Percentiles rank a stretch among this genome's conserved stretches.
These are phyloP conservation scores for Spodoptera frugiperda DNA, from an alignment of 1,140 invertebrate genomes.

Conservation along the genomic window DNA sequence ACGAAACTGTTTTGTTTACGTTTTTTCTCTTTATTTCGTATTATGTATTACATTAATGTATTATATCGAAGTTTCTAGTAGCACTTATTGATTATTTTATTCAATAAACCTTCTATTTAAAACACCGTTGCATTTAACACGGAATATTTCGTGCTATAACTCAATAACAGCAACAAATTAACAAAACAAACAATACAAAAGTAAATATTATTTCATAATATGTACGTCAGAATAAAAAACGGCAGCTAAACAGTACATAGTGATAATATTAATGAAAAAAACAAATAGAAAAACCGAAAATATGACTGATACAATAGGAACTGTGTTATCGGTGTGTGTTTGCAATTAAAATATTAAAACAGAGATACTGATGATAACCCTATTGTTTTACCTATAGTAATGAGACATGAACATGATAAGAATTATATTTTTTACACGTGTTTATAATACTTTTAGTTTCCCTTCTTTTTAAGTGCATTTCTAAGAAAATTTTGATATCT, in stretches of 20 bases:
- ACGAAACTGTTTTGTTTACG: neutral
- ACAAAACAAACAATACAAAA: neutral
- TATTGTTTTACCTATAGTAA: neutral
- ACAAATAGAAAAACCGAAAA: slow-evolving; percentile 14
- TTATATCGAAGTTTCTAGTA: no score
- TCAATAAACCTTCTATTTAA: no score
- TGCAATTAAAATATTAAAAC: slow-evolving; percentile 32
- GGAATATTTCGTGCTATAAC: neutral
- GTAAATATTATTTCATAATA: neutral
- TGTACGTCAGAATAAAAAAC: neutral
- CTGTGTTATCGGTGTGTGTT: slow-evolving; percentile 10
- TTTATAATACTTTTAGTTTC: neutral
- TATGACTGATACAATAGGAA: slow-evolving; percentile 8
- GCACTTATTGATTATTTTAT: no score
- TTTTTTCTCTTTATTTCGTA: neutral
- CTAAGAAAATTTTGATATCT: no score
- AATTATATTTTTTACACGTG: slow-evolving; percentile 5
- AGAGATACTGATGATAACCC: slow-evolving; percentile 4
- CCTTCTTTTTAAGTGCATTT: neutral
- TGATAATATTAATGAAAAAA: neutral
- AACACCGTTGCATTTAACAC: no score
- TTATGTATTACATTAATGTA: neutral
- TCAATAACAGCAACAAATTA: neutral
- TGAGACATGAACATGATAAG: neutral
- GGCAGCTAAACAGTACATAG: neutral